These are phyloP conservation scores for Solenopsis invicta DNA, from an alignment of 1,140 invertebrate genomes.

Conservation along the genomic window DNA sequence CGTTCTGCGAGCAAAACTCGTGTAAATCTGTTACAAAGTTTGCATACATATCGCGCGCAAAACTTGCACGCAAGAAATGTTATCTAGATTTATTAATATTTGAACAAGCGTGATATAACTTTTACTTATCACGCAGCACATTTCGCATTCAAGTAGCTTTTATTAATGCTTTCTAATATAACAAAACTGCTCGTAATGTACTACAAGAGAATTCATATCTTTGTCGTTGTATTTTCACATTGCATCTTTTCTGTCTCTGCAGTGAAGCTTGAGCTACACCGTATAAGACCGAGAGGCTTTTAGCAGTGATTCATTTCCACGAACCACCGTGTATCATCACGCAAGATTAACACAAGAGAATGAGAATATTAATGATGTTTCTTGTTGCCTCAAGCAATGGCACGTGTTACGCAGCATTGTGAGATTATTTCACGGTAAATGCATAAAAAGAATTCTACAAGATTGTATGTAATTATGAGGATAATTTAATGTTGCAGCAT, in stretches of 20 bases:
- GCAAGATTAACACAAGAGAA: not conserved
- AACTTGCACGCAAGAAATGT: too few species aligned
- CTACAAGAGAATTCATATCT: not conserved
- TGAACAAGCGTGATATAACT: not conserved
- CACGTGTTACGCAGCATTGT: not conserved
- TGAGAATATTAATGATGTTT: not conserved
- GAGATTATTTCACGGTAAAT: not conserved
- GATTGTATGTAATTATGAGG: not conserved
- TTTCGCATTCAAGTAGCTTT: not conserved
- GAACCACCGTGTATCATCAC: not conserved
- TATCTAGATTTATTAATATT: conserved; percentile 4
- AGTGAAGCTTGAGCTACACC: not conserved
- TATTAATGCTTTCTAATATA: not conserved
- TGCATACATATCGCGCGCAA: too few species aligned
- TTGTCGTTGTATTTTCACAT: not conserved
- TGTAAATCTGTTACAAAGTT: too few species aligned
- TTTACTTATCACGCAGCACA: not conserved
- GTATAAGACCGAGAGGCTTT: not conserved
- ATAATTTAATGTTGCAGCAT: not conserved
- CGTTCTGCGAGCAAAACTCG: too few species aligned
- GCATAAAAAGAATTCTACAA: not conserved
- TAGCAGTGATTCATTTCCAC: not conserved
- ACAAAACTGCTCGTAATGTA: too few species aligned
- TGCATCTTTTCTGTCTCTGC: not conserved
- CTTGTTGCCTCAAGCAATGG: not conserved